These are phyloP conservation scores for Rhadinocentrus ornatus DNA, from an alignment of 2,797 vertebrate species.

Conservation along the genomic window DNA sequence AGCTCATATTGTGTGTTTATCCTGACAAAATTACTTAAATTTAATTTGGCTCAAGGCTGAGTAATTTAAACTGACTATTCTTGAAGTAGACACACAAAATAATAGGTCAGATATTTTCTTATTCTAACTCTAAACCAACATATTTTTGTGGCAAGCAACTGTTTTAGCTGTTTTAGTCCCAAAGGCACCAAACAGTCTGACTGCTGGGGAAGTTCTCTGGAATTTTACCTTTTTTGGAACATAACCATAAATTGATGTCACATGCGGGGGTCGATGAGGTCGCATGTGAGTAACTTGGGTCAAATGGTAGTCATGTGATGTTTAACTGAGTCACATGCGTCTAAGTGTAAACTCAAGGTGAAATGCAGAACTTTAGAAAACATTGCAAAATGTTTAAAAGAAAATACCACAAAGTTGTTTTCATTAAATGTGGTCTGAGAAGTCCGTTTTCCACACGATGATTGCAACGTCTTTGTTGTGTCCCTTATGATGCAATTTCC, in stretches of 20 bases:
- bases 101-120: background rate
- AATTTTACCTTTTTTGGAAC: conserved; percentile 12
- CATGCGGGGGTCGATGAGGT: conserved; percentile 34
- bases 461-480: background rate
- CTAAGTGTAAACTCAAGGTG: background rate
- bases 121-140: background rate
- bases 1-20: background rate
- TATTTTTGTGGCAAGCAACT: background rate
- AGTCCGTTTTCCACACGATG: background rate
- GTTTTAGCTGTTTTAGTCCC: background rate
- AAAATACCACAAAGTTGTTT: conserved; percentile 15
- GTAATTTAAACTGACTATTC: background rate
- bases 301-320: conserved; percentile 38
- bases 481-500: conserved; percentile 3
- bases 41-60: background rate
- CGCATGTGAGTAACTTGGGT: conserved; percentile 19
- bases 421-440: background rate
- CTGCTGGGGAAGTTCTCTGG: background rate
- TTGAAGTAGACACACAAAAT: background rate
- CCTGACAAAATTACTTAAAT: background rate
- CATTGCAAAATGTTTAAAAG: background rate
- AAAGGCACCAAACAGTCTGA: conserved; percentile 1
- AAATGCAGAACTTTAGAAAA: conserved; percentile 13
- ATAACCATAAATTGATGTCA: conserved; percentile 25
- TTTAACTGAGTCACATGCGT: conserved; percentile 25